A percentile compares a stretch with the other conserved stretches of the same genome.
These are phyloP conservation scores for Aplodontia rufa DNA, from an alignment of 2,113 vertebrate species.

Conservation along the genomic window DNA sequence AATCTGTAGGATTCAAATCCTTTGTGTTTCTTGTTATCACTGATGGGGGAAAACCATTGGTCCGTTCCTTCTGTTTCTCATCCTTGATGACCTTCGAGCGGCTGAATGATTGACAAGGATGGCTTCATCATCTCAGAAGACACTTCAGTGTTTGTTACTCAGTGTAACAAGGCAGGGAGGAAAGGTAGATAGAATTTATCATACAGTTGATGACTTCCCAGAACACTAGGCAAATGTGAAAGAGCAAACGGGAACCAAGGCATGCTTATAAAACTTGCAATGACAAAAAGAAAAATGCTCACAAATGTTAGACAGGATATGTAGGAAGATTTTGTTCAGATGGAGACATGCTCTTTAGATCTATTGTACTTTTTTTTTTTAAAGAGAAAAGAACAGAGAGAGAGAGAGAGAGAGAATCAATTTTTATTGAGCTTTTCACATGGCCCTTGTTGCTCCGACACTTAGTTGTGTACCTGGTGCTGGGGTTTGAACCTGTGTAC, in stretches of 20 bases:
- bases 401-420: too few species aligned
- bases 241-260: not conserved
- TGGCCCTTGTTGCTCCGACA: too few species aligned
- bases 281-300: not conserved
- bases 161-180: not conserved
- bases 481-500: too few species aligned
- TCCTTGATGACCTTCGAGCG: not conserved
- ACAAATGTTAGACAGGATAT: not conserved
- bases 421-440: too few species aligned
- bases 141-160: not conserved
- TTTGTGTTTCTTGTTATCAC: not conserved
- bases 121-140: not conserved
- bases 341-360: not conserved
- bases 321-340: not conserved
- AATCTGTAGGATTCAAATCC: not conserved
- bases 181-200: not conserved
- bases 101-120: not conserved
- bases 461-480: too few species aligned
- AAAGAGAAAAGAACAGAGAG: too few species aligned
- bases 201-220: not conserved
- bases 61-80: not conserved
- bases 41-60: not conserved
- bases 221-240: not conserved
- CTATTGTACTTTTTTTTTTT: not conserved
- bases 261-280: not conserved